These are phyloP conservation scores for Trachelus tabidus DNA, from an alignment of 2,888 invertebrate genomes.

Conservation along the genomic window DNA sequence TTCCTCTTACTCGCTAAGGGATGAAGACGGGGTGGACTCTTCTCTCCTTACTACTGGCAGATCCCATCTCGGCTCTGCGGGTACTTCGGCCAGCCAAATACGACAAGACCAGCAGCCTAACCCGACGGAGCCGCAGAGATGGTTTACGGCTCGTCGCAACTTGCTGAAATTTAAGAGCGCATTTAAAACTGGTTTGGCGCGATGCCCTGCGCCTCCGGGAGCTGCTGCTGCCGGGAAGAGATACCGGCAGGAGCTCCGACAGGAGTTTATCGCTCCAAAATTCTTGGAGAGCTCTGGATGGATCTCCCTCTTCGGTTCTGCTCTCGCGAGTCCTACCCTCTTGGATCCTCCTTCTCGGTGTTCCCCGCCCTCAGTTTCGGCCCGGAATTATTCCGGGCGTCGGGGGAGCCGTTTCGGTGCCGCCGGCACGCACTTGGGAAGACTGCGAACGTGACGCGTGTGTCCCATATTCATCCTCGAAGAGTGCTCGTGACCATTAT, in stretches of 20 bases:
- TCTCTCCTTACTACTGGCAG: conserved; percentile 18
- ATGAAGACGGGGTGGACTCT: too few relatives aligned
- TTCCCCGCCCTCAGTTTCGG: conserved; percentile 14
- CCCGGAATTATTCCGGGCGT: too few relatives aligned
- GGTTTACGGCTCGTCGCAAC: conserved; percentile 64
- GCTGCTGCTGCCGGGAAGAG: conserved; percentile 55
- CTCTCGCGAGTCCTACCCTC: conserved; percentile 5
- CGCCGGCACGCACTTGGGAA: too few relatives aligned
- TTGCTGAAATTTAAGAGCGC: conserved; percentile 65
- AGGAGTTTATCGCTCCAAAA: conserved; percentile 64
- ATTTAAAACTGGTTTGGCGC: conserved; percentile 66
- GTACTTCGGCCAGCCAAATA: conserved; percentile 51
- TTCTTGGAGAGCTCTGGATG: conserved; percentile 63
- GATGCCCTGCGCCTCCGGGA: conserved; percentile 61
- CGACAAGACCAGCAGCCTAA: conserved; percentile 57
- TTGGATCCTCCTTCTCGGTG: conserved; percentile 38
- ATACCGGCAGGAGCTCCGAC: conserved; percentile 57
- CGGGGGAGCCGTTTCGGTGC: too few relatives aligned
- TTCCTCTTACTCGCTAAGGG: too few relatives aligned
- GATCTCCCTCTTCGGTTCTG: conserved; percentile 41
- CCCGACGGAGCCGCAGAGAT: conserved; percentile 57
- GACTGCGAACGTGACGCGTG: too few relatives aligned
- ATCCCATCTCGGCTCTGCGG: conserved; percentile 54
- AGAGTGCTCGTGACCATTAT: too few relatives aligned
- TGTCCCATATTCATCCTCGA: too few relatives aligned